Percentiles rank a stretch among this genome's conserved stretches.
phyloP scores from a whole-genome alignment of 2,888 invertebrate species.

The Platerodrilus igneus region DNA sequence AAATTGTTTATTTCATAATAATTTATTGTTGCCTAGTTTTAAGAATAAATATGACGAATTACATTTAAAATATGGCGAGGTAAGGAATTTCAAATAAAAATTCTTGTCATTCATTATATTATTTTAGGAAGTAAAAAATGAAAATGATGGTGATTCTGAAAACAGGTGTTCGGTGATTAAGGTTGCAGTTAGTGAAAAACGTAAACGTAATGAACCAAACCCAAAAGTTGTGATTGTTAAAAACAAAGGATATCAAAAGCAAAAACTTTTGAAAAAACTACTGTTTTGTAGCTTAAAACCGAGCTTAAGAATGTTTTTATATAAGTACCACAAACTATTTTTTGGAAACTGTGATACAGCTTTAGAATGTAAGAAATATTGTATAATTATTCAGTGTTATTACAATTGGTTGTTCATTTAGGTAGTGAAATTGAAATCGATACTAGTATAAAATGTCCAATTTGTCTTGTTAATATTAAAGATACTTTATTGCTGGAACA shows the following conservation, averaged over 20 bases:
- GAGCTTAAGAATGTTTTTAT: slow-evolving; percentile 44
- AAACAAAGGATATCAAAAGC: slow-evolving; percentile 43
- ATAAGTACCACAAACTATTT: slow-evolving; percentile 42
- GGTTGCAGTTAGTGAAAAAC: slow-evolving; percentile 40
- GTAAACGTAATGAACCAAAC: slow-evolving; percentile 29
- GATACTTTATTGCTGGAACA: slow-evolving; percentile 52
- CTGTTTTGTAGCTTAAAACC: slow-evolving; percentile 46
- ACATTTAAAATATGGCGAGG: slow-evolving; percentile 49
- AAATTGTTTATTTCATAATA: slow-evolving; percentile 47
- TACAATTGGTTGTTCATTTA: too few relatives aligned
- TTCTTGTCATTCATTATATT: neutral
- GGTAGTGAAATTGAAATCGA: slow-evolving; percentile 38
- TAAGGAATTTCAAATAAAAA: slow-evolving; percentile 24
- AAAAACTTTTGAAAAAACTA: slow-evolving; percentile 43
- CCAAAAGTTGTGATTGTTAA: slow-evolving; percentile 41
- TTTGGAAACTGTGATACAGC: slow-evolving; percentile 32
- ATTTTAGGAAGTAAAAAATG: slow-evolving; percentile 20
- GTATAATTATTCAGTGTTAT: neutral
- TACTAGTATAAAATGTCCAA: slow-evolving; percentile 49
- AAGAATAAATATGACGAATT: slow-evolving; percentile 49
- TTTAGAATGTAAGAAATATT: slow-evolving; percentile 25
- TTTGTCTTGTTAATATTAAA: slow-evolving; percentile 52
- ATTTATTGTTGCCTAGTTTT: slow-evolving; percentile 50
- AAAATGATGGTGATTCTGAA: slow-evolving; percentile 32
- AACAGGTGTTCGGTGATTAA: slow-evolving; percentile 35